Percentiles rank a stretch among this genome's conserved stretches.
phyloP scores from a whole-genome alignment of 2,888 invertebrate species.

The Tenthredo mesomela region DNA sequence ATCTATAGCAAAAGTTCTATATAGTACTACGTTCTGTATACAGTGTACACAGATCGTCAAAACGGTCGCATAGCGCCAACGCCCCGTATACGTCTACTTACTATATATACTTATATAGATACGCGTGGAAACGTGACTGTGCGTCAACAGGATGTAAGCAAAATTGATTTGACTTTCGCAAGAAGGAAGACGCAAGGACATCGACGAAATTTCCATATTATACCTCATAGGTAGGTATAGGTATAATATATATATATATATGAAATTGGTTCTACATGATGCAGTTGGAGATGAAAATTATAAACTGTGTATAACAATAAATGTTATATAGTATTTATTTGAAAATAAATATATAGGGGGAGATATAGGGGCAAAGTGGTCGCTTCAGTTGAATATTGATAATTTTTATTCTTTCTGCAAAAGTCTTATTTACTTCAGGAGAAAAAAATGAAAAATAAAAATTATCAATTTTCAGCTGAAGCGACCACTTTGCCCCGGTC shows the following conservation, averaged over 20 bases:
- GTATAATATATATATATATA: too few species aligned
- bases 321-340: too few species aligned
- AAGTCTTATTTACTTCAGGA: too few species aligned
- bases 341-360: too few species aligned
- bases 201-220: conserved; percentile 18
- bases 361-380: too few species aligned
- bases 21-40: too few species aligned
- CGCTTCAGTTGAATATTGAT: too few species aligned
- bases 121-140: conserved; percentile 11
- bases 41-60: background rate
- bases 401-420: too few species aligned
- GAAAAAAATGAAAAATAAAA: too few species aligned
- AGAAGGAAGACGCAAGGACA: conserved; percentile 41
- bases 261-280: background rate
- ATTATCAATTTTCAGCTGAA: too few species aligned
- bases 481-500: too few species aligned
- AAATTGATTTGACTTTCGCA: conserved; percentile 51
- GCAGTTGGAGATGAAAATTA: background rate
- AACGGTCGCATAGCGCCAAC: background rate
- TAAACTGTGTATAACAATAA: background rate
- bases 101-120: background rate
- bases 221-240: background rate
- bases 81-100: background rate
- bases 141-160: conserved; percentile 51
- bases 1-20: background rate